Percentiles rank a stretch among this genome's conserved stretches.
Conservation (phyloP, 2,797 vertebrate species). For the Lepilemur septentrionalis region DNA sequence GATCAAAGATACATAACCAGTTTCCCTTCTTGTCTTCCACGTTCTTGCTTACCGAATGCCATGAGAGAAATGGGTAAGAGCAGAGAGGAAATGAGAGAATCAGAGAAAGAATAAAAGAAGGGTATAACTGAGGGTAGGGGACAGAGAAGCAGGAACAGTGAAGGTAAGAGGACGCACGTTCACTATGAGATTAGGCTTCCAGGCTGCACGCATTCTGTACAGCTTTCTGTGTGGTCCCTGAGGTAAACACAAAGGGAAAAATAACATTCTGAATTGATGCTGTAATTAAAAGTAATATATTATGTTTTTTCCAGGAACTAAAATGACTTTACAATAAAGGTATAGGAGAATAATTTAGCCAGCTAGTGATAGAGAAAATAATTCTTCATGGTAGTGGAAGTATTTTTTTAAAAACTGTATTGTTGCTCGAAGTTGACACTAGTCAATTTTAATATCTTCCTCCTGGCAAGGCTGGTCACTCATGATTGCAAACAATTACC, state of each 20-base stretch:
- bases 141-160: neutral
- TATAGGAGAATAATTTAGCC: constrained; percentile 10
- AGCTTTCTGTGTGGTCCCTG: neutral
- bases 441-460: neutral
- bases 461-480: neutral
- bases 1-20: neutral
- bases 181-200: neutral
- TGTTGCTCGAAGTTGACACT: neutral
- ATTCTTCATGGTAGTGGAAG: neutral
- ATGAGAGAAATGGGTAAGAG: neutral
- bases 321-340: neutral
- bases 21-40: neutral
- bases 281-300: constrained; percentile 18
- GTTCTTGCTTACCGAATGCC: neutral
- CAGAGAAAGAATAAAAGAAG: neutral
- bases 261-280: neutral
- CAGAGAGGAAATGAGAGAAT: neutral
- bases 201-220: neutral
- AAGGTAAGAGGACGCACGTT: neutral
- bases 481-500: neutral
- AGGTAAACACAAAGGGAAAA: neutral
- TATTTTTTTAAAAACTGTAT: neutral
- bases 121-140: too few species aligned
- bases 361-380: neutral
- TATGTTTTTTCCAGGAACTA: neutral